phyloP scores from a whole-genome alignment of 2,888 invertebrate genomes.

The Bhutanitis thaidina region DNA sequence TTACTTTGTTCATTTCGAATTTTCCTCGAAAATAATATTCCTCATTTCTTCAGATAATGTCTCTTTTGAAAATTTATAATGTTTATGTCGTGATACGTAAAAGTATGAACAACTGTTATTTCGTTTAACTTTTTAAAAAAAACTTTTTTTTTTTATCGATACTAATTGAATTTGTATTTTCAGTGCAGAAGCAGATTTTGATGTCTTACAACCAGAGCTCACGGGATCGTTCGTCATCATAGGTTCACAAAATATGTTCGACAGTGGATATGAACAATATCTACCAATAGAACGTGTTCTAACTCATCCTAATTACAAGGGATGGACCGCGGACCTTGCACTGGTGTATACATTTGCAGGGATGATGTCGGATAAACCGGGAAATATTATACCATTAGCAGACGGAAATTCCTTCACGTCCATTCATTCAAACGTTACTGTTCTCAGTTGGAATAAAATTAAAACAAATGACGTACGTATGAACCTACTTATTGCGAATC shows the following conservation, averaged over 20 bases:
- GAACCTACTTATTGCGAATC: too few species aligned
- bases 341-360: constrained; percentile 52
- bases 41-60: too few species aligned
- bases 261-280: constrained; percentile 54
- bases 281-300: constrained; percentile 54
- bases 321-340: constrained; percentile 50
- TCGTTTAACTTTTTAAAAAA: too few species aligned
- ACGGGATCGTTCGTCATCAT: constrained; percentile 54
- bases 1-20: too few species aligned
- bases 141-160: too few species aligned
- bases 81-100: too few species aligned
- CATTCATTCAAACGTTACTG: constrained; percentile 44
- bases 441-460: constrained; percentile 49
- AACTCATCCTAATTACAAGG: constrained; percentile 43
- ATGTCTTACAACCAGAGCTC: constrained; percentile 39
- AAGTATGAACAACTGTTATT: too few species aligned
- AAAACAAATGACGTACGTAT: constrained; percentile 24
- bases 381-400: constrained; percentile 39
- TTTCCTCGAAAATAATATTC: too few species aligned
- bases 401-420: constrained; percentile 35
- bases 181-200: background rate
- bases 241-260: constrained; percentile 53
- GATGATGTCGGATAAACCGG: constrained; percentile 54
- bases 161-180: too few species aligned
- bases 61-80: too few species aligned